Conservation (phyloP, 2,888 invertebrate species). For the Diarsia rubi region DNA sequence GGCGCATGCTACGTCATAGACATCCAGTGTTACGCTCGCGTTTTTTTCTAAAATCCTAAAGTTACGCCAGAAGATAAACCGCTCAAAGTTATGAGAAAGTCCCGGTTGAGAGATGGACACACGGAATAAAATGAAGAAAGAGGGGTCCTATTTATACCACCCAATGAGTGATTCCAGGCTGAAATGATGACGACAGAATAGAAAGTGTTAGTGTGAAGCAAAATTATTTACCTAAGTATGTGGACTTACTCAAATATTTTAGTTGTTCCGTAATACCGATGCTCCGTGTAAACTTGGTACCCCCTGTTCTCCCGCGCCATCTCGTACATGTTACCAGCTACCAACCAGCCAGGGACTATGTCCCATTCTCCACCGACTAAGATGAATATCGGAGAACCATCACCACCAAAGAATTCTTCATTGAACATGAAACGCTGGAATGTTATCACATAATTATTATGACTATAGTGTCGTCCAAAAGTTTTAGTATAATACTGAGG, state of each 20-base stretch:
- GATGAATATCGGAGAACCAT: constrained; percentile 92
- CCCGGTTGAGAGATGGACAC: not conserved
- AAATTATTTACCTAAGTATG: not conserved
- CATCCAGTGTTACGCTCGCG: not conserved
- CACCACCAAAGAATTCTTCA: constrained; percentile 88
- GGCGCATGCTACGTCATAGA: not conserved
- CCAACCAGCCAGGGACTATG: constrained; percentile 91
- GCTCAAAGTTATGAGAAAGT: not conserved
- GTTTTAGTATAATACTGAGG: too few species aligned
- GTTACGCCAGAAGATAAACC: not conserved
- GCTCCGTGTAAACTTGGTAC: constrained; percentile 94
- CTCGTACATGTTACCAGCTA: constrained; percentile 92
- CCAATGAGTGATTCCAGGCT: not conserved
- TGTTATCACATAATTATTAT: not conserved
- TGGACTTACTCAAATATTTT: constrained; percentile 92
- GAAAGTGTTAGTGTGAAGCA: not conserved
- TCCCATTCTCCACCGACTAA: constrained; percentile 95
- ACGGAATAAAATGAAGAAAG: not conserved
- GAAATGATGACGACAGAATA: not conserved
- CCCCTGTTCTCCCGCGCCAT: constrained; percentile 93
- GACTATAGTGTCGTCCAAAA: not conserved
- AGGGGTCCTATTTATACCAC: not conserved
- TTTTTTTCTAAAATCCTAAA: not conserved
- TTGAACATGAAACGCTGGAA: constrained; percentile 90
- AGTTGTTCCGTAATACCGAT: constrained; percentile 95